A percentile compares a stretch with the other conserved stretches of the same genome.
phyloP scores from a whole-genome alignment of 92 coral and sea anemone species.

The Siderastrea radians region DNA sequence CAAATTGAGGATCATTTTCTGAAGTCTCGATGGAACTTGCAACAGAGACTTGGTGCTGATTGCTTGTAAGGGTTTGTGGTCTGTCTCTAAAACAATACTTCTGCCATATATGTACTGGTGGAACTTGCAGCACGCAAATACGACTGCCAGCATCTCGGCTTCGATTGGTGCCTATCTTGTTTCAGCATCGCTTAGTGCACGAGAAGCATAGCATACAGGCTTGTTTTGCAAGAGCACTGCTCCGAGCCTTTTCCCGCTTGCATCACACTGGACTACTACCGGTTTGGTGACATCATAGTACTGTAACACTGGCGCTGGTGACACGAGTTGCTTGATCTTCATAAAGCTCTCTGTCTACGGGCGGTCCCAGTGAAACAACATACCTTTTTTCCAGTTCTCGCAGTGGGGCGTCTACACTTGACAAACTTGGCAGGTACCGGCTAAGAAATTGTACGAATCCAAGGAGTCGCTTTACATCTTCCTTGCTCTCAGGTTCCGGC shows the following conservation, averaged over 20 bases:
- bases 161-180: constrained; percentile 18
- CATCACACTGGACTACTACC: constrained; percentile 23
- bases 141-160: constrained; percentile 23
- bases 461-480: constrained; percentile 26
- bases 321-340: constrained; percentile 28
- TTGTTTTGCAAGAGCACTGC: constrained; percentile 21
- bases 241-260: constrained; percentile 42
- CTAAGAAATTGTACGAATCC: constrained; percentile 8
- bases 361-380: constrained; percentile 18
- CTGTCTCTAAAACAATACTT: constrained; percentile 15
- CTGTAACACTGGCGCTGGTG: not conserved
- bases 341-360: constrained; percentile 15
- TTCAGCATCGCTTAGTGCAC: constrained; percentile 23
- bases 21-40: constrained; percentile 39
- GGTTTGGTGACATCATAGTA: constrained; percentile 20
- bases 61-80: constrained; percentile 42
- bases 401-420: constrained; percentile 38
- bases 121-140: not conserved
- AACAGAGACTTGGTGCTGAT: constrained; percentile 32
- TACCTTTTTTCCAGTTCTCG: not conserved
- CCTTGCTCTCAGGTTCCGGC: constrained; percentile 41
- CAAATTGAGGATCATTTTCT: constrained; percentile 37
- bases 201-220: constrained; percentile 34
- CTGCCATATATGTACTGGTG: constrained; percentile 32
- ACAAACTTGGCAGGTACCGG: constrained; percentile 12